phyloP scores from a whole-genome alignment of 1,140 invertebrate species.

The Calycopis cecrops region DNA sequence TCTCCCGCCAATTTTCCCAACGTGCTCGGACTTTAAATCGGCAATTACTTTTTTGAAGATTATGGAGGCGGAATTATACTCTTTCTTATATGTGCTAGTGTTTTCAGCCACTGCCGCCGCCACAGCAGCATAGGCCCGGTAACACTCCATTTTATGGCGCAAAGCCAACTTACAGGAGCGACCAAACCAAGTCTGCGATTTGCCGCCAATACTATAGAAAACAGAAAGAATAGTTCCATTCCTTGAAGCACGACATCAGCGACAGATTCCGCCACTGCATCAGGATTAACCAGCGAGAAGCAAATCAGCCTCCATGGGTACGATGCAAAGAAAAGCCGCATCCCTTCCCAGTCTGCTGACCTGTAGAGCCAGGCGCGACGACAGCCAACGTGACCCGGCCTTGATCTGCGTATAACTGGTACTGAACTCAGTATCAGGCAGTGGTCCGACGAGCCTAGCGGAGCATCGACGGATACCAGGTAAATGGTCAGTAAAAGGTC shows the following conservation, averaged over 20 bases:
- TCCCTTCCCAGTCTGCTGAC: neutral
- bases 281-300: slow-evolving; percentile 4
- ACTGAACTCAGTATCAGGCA: slow-evolving; percentile 1
- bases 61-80: slow-evolving; percentile 2
- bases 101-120: neutral
- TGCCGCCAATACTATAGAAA: neutral
- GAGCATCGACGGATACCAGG: slow-evolving; percentile 13
- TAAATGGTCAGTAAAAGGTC: slow-evolving; percentile 18
- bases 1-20: neutral
- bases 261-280: too few relatives aligned
- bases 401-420: too few relatives aligned
- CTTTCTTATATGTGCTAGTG: neutral
- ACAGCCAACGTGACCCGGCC: too few relatives aligned
- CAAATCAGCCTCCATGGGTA: slow-evolving; percentile 14
- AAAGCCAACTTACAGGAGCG: neutral
- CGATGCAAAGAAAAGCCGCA: slow-evolving; percentile 13
- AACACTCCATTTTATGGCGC: neutral
- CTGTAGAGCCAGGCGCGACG: slow-evolving; percentile 11
- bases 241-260: neutral
- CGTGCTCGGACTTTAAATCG: neutral
- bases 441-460: slow-evolving; percentile 21
- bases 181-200: neutral
- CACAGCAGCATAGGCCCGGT: neutral
- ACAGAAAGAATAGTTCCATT: neutral
- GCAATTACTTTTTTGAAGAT: slow-evolving; percentile 3